Percentiles rank a stretch among this genome's conserved stretches.
Conservation (phyloP, 2,888 invertebrate species). For the Aproaerema taeniolella region DNA sequence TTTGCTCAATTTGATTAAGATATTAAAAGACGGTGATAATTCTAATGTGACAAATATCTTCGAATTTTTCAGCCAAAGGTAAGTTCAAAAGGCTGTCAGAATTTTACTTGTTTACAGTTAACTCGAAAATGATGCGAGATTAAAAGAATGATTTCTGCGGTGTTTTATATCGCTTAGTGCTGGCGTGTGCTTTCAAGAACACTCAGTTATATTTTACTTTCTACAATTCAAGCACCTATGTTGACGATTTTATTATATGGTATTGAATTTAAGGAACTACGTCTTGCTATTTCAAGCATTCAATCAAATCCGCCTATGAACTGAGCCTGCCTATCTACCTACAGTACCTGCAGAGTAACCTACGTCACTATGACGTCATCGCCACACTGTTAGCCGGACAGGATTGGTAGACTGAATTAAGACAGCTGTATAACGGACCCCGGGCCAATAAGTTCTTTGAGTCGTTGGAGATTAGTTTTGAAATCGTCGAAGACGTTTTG, state of each 20-base stretch:
- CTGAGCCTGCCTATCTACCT: conserved; percentile 53
- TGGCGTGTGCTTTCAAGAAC: too few relatives aligned
- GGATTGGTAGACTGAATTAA: conserved; percentile 59
- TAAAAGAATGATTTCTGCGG: too few relatives aligned
- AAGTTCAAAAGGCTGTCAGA: too few relatives aligned
- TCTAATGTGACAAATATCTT: conserved; percentile 34
- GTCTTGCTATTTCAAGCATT: too few relatives aligned
- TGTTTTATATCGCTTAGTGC: too few relatives aligned
- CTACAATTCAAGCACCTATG: too few relatives aligned
- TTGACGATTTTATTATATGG: too few relatives aligned
- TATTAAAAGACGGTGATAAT: conserved; percentile 29
- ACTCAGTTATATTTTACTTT: too few relatives aligned
- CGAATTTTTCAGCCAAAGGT: conserved; percentile 47
- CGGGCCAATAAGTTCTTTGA: conserved; percentile 44
- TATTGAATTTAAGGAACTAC: too few relatives aligned
- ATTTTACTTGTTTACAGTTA: too few relatives aligned
- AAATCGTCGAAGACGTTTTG: conserved; percentile 50
- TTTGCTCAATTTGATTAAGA: conserved; percentile 36
- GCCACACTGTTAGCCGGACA: conserved; percentile 51
- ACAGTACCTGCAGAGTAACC: conserved; percentile 53
- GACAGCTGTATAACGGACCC: conserved; percentile 45
- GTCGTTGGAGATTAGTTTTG: conserved; percentile 48
- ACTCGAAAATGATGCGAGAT: too few relatives aligned
- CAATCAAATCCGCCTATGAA: conserved; percentile 53
- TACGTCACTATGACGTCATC: conserved; percentile 50